Base-by-base conservation (phyloP, 2,113 vertebrate genomes). In the Sinocyclocheilus anshuiensis region DNA sequence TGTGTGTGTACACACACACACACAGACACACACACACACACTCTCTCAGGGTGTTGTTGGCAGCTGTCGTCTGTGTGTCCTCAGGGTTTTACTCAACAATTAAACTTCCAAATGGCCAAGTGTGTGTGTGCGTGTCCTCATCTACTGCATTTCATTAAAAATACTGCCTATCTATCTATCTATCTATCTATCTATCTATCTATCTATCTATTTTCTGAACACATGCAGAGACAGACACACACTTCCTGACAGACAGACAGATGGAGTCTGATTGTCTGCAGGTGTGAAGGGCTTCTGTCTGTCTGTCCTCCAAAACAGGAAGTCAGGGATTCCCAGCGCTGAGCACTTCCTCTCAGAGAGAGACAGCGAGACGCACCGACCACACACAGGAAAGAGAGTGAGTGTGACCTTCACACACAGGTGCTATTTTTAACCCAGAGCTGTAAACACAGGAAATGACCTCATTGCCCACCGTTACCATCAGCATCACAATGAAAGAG, bases 291-390 rank as follows among this genome's bases (percentile, higher is more conserved):
- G 39, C 39, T 75, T 57, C 76, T 77, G 15, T 77, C 76, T 77
- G 13, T 57, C 53, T 65, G 67, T 24, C 10, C 29, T 55, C 3
- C 42, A 94, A 92, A 94, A 94, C 94, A 95, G 94, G 93, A 94
- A 92, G 93, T 94, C 86, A 93, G 91, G 89, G 93, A 92, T 92
- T 94, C 92, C 92, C 91, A 90, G 91, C 90, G 85, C 90, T 87
- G 90, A 91, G 92, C 90, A 93, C 92, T 93, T 94, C 92, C 92
- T 93, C 89, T 92, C 89, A 90, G 90, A 86, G 88, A 90, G 72
- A 91, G 81, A 65, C 61, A 67, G 67, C 59, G 45, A 63, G 69
- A 72, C 10, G 2, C 67, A 39, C 2, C 16, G 33, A 18, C 33
- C 71, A 24, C 12, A 15, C 16, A 59, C 2, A 69, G 26, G 36